A percentile compares a stretch with the other conserved stretches of the same genome.
phyloP scores from a whole-genome alignment of 2,888 invertebrate species.

The Alentia gelatinosa region DNA sequence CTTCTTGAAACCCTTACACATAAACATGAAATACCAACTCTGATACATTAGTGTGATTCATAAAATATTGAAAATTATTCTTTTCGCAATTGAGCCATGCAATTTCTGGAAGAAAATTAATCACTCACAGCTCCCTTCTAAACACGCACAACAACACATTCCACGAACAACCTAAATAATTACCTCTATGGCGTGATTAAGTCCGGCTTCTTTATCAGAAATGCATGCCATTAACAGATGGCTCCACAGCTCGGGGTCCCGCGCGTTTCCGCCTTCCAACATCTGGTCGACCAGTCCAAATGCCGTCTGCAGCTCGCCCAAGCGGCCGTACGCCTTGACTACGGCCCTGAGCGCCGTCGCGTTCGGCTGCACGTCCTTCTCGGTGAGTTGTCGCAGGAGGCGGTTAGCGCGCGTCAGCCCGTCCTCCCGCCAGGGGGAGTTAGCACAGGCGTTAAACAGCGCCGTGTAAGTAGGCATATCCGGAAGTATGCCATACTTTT shows the following conservation, averaged over 20 bases:
- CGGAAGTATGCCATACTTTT: slow-evolving; percentile 86
- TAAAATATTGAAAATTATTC: too few relatives aligned
- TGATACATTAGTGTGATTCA: too few relatives aligned
- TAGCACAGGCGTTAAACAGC: slow-evolving; percentile 93
- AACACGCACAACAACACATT: too few relatives aligned
- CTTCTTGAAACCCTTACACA: too few relatives aligned
- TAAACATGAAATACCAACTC: too few relatives aligned
- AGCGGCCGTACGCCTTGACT: slow-evolving; percentile 94
- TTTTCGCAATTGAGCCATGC: too few relatives aligned
- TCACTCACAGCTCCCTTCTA: too few relatives aligned
- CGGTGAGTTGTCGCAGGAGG: slow-evolving; percentile 86
- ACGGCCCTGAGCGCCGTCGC: slow-evolving; percentile 91
- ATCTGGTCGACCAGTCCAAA: slow-evolving; percentile 93
- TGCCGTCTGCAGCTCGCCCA: slow-evolving; percentile 89
- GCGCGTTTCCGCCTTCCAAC: slow-evolving; percentile 77
- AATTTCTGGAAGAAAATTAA: too few relatives aligned
- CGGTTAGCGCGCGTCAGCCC: slow-evolving; percentile 87
- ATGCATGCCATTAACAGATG: slow-evolving; percentile 92
- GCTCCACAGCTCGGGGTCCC: slow-evolving; percentile 86
- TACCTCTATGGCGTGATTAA: slow-evolving; percentile 88
- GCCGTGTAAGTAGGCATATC: slow-evolving; percentile 90
- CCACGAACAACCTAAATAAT: too few relatives aligned
- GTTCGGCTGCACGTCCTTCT: slow-evolving; percentile 86
- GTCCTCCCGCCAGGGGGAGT: slow-evolving; percentile 86
- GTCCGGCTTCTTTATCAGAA: slow-evolving; percentile 88